Evolutionary conservation across 1,140 invertebrate genomes (phyloP).

Genomic region (Diachasmimorpha longicaudata): DNA sequence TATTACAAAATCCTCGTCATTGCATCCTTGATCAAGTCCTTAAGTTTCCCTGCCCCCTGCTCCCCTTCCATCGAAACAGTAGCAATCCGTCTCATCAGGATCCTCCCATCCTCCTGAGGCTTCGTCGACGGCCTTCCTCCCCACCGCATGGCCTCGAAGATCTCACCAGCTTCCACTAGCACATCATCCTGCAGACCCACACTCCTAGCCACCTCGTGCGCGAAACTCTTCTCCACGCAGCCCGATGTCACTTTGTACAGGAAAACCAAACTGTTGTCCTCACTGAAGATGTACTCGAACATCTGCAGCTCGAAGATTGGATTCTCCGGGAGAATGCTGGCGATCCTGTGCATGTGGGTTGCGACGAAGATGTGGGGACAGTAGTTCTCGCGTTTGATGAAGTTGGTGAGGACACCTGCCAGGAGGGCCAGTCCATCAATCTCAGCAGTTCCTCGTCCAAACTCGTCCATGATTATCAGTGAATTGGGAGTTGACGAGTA

Average conservation of each 20-base stretch:
- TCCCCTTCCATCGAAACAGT: not conserved
- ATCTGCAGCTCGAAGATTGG: constrained; percentile 60
- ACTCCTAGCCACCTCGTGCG: constrained; percentile 38
- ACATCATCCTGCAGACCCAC: constrained; percentile 33
- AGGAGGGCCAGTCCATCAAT: constrained; percentile 77
- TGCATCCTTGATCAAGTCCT: not conserved
- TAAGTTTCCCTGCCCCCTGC: not conserved
- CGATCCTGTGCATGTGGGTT: constrained; percentile 77
- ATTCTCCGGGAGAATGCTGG: constrained; percentile 63
- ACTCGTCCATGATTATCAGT: constrained; percentile 88
- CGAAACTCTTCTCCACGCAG: constrained; percentile 37
- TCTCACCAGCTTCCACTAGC: constrained; percentile 32
- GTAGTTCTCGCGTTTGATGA: constrained; percentile 62
- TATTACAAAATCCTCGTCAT: not conserved
- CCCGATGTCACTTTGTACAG: constrained; percentile 38
- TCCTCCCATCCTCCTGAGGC: constrained; percentile 14
- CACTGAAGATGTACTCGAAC: constrained; percentile 19
- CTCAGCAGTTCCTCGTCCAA: constrained; percentile 86
- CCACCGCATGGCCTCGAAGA: constrained; percentile 31
- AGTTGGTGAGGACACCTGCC: constrained; percentile 69
- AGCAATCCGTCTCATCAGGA: constrained; percentile 4
- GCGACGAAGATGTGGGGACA: constrained; percentile 80
- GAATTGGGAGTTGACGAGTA: constrained; percentile 70
- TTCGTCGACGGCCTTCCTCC: constrained; percentile 21
- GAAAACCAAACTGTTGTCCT: constrained; percentile 35